Evolutionary conservation across 1,140 invertebrate species (phyloP).

Genomic region (Pararge aegeria): DNA sequence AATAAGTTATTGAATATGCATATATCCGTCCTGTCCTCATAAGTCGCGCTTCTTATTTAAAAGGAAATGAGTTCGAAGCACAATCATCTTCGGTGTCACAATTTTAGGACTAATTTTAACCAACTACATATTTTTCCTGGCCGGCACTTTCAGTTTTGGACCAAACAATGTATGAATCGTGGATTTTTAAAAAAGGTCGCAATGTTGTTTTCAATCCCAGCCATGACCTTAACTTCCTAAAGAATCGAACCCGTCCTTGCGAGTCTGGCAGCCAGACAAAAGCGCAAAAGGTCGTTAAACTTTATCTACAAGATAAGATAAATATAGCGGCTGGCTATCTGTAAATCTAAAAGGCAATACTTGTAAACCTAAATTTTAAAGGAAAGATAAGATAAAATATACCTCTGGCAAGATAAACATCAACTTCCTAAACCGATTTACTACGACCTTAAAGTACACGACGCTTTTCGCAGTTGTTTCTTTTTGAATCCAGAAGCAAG

Average conservation of each 20-base stretch:
- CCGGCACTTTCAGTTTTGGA: too few relatives aligned
- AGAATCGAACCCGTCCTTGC: not conserved
- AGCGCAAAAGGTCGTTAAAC: not conserved
- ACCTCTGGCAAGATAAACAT: not conserved
- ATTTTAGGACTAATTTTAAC: too few relatives aligned
- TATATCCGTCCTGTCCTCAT: too few relatives aligned
- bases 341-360: constrained; percentile 18
- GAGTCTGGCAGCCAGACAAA: not conserved
- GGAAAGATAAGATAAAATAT: constrained; percentile 8
- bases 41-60: too few relatives aligned
- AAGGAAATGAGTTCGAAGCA: too few relatives aligned
- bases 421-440: not conserved
- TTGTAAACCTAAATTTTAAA: constrained; percentile 18
- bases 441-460: not conserved
- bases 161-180: too few relatives aligned
- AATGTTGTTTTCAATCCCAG: too few relatives aligned
- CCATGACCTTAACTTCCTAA: not conserved
- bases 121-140: too few relatives aligned
- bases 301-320: not conserved
- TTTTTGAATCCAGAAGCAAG: too few relatives aligned
- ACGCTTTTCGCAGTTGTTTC: not conserved
- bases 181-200: too few relatives aligned
- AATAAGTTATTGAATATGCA: too few relatives aligned
- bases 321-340: constrained; percentile 3
- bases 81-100: too few relatives aligned